These are phyloP conservation scores for Centropyge bicolor DNA, from an alignment of 2,797 vertebrate species.

Conservation along the genomic window DNA sequence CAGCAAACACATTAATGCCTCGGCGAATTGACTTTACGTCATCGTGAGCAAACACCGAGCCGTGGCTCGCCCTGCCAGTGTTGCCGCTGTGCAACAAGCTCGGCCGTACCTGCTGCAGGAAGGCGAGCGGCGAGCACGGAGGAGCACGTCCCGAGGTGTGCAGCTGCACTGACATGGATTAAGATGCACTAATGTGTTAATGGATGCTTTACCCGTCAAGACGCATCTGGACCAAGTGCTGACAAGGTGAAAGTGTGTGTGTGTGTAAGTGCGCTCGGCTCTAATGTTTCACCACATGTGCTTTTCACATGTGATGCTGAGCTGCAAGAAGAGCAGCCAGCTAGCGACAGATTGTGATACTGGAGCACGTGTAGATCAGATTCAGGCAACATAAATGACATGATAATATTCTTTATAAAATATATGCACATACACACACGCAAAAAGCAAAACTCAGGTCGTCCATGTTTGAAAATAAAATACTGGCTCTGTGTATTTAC, in stretches of 20 bases:
- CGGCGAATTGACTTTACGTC: constrained; percentile 54
- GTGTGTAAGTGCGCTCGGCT: constrained; percentile 17
- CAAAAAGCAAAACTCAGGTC: neutral
- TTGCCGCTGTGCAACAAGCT: constrained; percentile 38
- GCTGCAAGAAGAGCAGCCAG: constrained; percentile 13
- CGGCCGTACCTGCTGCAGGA: constrained; percentile 43
- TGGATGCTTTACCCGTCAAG: constrained; percentile 69
- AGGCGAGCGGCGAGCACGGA: constrained; percentile 4
- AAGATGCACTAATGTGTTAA: constrained; percentile 72
- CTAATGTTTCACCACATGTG: constrained; percentile 28
- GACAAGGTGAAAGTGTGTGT: constrained; percentile 56
- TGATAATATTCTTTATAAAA: neutral
- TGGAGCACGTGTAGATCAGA: constrained; percentile 16
- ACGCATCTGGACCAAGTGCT: constrained; percentile 71
- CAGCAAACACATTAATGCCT: constrained; percentile 66
- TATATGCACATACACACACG: neutral
- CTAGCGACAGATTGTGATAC: neutral
- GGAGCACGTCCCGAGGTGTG: constrained; percentile 33
- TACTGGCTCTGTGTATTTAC: constrained; percentile 1
- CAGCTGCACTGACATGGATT: constrained; percentile 67
- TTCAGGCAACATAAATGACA: neutral
- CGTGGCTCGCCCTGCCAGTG: constrained; percentile 28
- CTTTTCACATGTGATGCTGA: constrained; percentile 27
- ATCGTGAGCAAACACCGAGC: constrained; percentile 46
- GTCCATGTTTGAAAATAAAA: constrained; percentile 1